These are phyloP conservation scores for Dolichomitus sp. DNA, from an alignment of 2,888 invertebrate species.

Conservation along the genomic window DNA sequence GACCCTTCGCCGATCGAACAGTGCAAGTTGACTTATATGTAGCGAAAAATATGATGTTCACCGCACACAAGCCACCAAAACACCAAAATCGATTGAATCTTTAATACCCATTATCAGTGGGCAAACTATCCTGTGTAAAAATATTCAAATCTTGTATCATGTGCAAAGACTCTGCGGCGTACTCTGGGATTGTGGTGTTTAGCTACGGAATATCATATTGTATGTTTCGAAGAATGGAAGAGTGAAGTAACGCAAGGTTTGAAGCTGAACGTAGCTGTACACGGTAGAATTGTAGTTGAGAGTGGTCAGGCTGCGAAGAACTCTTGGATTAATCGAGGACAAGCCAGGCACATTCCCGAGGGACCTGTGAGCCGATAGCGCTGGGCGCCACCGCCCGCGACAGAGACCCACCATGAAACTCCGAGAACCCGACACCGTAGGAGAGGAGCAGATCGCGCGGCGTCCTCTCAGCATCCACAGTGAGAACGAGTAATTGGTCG, in stretches of 20 bases:
- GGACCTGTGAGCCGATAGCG: slow-evolving; percentile 73
- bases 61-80: too few species aligned
- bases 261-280: background rate
- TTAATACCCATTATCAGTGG: too few species aligned
- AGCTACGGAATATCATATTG: background rate
- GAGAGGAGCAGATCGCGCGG: slow-evolving; percentile 39
- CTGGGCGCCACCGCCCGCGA: slow-evolving; percentile 63
- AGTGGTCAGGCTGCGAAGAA: slow-evolving; percentile 28
- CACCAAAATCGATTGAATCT: too few species aligned
- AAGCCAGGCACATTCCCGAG: slow-evolving; percentile 84
- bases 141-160: background rate
- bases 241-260: background rate
- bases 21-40: too few species aligned
- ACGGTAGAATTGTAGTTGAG: slow-evolving; percentile 12
- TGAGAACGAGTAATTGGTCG: slow-evolving; percentile 63
- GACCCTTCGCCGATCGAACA: too few species aligned
- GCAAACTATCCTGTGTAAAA: too few species aligned
- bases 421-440: slow-evolving; percentile 77
- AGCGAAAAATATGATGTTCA: too few species aligned
- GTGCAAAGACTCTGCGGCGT: background rate
- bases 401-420: slow-evolving; percentile 68
- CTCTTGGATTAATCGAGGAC: slow-evolving; percentile 83
- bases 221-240: background rate
- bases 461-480: slow-evolving; percentile 36
- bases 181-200: background rate